Conservation (phyloP, 1,140 invertebrate genomes). For the Potamilus streckersoni region DNA sequence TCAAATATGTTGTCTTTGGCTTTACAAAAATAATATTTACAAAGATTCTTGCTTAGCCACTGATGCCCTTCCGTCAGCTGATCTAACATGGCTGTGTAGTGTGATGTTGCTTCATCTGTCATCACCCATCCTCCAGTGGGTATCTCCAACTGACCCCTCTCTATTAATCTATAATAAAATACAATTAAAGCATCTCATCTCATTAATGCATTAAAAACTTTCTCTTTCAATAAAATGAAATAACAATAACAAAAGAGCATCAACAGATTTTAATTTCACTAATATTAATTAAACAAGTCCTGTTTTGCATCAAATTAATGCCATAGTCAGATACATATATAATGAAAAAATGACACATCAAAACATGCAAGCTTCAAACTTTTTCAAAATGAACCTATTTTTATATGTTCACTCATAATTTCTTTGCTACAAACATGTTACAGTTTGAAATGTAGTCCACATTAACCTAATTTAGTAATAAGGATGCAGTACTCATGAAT, state of each 20-base stretch:
- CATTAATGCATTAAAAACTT: neutral
- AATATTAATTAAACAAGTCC: neutral
- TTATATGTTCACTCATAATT: too few relatives aligned
- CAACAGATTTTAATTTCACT: neutral
- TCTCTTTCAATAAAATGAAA: neutral
- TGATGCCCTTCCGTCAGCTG: conserved; percentile 95
- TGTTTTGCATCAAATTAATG: neutral
- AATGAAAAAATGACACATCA: too few relatives aligned
- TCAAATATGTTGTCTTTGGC: too few relatives aligned
- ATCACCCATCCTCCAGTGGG: conserved; percentile 98
- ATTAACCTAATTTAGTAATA: too few relatives aligned
- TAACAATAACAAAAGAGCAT: neutral
- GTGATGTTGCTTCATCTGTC: conserved; percentile 95
- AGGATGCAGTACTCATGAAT: too few relatives aligned
- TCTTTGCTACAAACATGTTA: too few relatives aligned
- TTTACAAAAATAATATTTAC: conserved; percentile 62
- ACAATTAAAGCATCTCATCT: neutral
- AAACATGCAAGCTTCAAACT: too few relatives aligned
- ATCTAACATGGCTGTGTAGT: conserved; percentile 94
- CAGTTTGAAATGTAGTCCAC: too few relatives aligned
- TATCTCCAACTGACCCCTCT: conserved; percentile 90
- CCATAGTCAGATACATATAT: too few relatives aligned
- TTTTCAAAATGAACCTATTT: too few relatives aligned
- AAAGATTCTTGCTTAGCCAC: conserved; percentile 89
- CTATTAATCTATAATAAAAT: conserved; percentile 72